Percentiles rank a stretch among this genome's conserved stretches.
Evolutionary conservation across 2,888 invertebrate genomes (phyloP).

Genomic region (Platynereis dumerilii): DNA sequence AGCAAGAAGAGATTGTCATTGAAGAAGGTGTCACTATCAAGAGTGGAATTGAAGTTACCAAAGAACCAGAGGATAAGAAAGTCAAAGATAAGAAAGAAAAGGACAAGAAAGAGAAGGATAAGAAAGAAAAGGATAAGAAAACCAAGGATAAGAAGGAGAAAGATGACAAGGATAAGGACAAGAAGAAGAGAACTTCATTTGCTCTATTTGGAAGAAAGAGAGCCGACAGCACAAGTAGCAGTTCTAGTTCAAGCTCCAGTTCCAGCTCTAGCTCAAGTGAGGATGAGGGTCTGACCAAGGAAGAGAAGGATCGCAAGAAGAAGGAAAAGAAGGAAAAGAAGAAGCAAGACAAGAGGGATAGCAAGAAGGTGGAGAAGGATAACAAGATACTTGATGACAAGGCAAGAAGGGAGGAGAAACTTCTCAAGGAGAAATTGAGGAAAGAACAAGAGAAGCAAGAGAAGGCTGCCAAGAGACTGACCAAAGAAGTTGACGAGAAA

Average conservation of each 20-base stretch:
- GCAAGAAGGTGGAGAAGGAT: background rate
- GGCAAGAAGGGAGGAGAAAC: background rate
- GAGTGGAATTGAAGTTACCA: no score
- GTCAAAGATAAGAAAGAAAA: no score
- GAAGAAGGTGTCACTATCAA: background rate
- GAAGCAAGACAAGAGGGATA: background rate
- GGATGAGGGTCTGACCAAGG: background rate
- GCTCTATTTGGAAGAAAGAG: background rate
- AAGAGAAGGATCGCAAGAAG: background rate
- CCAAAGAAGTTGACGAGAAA: no score
- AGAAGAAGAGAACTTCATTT: background rate
- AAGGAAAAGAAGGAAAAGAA: constrained; percentile 5
- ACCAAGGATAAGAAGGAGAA: background rate
- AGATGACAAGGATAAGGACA: background rate
- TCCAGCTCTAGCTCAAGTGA: constrained; percentile 6
- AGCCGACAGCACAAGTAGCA: background rate
- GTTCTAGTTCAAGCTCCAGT: background rate
- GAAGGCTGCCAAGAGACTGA: background rate
- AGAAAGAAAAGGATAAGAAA: no score
- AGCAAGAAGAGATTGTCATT: no score
- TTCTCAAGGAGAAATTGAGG: background rate
- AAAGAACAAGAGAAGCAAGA: constrained; percentile 5
- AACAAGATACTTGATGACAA: background rate
- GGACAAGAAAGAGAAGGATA: no score
- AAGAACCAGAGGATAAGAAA: no score